Evolutionary conservation across 64 coral and sea anemone species (phyloP).

Genomic region (Porites australiensis): DNA sequence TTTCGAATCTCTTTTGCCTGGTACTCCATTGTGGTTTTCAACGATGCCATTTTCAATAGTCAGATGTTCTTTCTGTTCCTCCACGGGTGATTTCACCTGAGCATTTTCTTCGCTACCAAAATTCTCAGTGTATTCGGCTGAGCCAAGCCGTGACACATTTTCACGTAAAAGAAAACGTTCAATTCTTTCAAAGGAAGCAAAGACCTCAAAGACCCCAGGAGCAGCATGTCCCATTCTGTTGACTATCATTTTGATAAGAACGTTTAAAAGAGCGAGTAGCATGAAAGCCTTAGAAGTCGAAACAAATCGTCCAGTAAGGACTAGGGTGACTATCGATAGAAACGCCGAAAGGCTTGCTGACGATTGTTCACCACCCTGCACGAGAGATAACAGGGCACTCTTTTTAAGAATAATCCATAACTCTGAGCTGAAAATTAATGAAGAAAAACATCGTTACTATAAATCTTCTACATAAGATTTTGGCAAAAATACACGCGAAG

Average conservation of each 20-base stretch:
- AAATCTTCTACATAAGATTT: too few species aligned
- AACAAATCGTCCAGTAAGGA: background rate
- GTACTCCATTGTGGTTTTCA: background rate
- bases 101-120: background rate
- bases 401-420: slow-evolving; percentile 3
- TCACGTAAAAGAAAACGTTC: background rate
- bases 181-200: background rate
- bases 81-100: background rate
- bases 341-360: background rate
- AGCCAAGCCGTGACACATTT: background rate
- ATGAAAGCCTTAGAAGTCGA: slow-evolving; percentile 33
- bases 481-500: too few species aligned
- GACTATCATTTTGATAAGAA: background rate
- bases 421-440: background rate
- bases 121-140: background rate
- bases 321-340: background rate
- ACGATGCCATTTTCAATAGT: background rate
- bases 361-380: background rate
- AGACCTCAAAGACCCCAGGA: background rate
- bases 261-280: slow-evolving; percentile 27
- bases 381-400: slow-evolving; percentile 18
- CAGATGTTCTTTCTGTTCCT: background rate
- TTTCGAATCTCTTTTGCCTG: background rate
- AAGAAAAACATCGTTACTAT: too few species aligned
- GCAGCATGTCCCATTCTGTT: background rate